Evolutionary conservation across 2,888 invertebrate genomes (phyloP), one percentile per base, ranked within the genome.

Genomic region (Aricia artaxerxes): DNA sequence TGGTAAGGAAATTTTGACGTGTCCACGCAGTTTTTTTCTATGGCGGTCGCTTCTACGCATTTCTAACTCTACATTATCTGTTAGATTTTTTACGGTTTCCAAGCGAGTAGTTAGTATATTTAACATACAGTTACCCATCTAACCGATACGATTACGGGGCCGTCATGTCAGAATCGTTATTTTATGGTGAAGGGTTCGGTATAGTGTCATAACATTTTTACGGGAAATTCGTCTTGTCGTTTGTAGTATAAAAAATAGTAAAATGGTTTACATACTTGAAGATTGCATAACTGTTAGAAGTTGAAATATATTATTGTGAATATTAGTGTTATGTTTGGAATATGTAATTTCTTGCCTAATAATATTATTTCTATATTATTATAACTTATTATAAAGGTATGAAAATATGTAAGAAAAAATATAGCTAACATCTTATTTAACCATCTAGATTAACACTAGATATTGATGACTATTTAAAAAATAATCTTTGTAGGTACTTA

Each of bases 161-260:
- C 88, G 87, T 92, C 90, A 91, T 88, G 90, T 90, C 88, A 90
- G 90, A 87, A 93, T 92, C 92, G 93, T 89, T 93, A 91, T 94
- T 94, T 94, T 93, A 94, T 89, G 91, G 89, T 89, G 82, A 81
- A 81, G 80, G 81, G 82, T 81, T 87, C 87, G 87, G 83, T 87
- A 89, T 91, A 84, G 84, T 92, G 93, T 93, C 93, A 94, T 93
- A 93, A 93, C 93, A 92, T 94, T 93, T 90, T 91, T 90, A 90
- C 91, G 60, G 89, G 90, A 87, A 88, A 91, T 93, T 90, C 90
- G 88, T 85, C 83, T 84, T 80, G 49, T 16, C 9, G 69, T 24
- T 24, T 24, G 24, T 24, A 24, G 24, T 24, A 24, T 24, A 40
- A 82, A 81, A 81, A 81, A 83, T 86, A 86, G 85, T 85, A 85